phyloP scores from a whole-genome alignment of 1,140 invertebrate genomes.

The Atta colombica region DNA sequence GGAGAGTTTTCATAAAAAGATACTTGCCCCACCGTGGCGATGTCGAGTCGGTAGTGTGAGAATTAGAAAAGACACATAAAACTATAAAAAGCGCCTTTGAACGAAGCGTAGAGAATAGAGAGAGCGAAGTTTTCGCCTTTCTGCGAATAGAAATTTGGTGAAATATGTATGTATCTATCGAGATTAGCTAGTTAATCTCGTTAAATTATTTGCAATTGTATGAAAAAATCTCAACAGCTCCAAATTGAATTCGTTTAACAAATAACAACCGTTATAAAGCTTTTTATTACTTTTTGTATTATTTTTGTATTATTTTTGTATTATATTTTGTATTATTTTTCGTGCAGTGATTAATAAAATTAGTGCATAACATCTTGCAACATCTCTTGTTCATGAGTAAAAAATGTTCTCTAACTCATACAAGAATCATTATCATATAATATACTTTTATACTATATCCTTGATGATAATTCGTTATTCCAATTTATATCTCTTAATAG shows the following conservation, averaged over 20 bases:
- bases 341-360: background rate
- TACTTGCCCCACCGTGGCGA: conserved; percentile 33
- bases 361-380: background rate
- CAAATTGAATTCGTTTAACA: background rate
- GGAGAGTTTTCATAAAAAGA: conserved; percentile 42
- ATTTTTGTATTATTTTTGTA: background rate
- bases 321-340: background rate
- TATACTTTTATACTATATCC: too few species aligned
- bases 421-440: too few species aligned
- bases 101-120: background rate
- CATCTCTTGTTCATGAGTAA: background rate
- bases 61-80: conserved; percentile 29
- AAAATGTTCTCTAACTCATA: background rate
- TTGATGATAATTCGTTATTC: too few species aligned
- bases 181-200: background rate
- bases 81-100: background rate
- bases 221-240: background rate
- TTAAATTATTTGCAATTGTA: conserved; percentile 4
- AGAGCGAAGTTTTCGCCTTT: background rate
- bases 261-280: background rate
- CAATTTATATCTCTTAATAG: too few species aligned
- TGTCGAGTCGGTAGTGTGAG: conserved; percentile 14
- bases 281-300: background rate
- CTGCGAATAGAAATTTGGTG: background rate
- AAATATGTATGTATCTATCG: background rate